Base-by-base conservation (phyloP, 2,888 invertebrate genomes). In the Nephrotoma guestfalica region DNA sequence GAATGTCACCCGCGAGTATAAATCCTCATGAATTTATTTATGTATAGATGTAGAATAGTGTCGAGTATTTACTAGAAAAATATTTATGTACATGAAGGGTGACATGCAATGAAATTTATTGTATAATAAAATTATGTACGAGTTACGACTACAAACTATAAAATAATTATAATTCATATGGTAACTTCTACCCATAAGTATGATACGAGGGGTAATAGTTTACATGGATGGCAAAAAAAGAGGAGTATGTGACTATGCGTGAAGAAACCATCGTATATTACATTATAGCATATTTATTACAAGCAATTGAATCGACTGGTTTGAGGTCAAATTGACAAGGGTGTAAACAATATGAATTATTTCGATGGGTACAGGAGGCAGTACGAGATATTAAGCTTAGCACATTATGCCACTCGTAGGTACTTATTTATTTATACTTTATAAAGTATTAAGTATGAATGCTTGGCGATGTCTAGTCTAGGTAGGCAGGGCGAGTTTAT, bases 1-100 rank as follows among this genome's bases (percentile, higher is more conserved):
- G 42, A 84, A 84, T 84, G 41, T 84, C 84, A 84, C 84, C 84
- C 84, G 84, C 84, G 84, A 84, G 84, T 84, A 84, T 41, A 84
- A 71, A 71, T 71, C 71, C 71, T 71, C 71, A 15, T 15, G 6
- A 57, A 15, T 30, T 30, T 15, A 57, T 6, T 57, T 30, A 57
- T 57, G 15, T 57, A 15, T 57, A n/a, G n/a, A n/a, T n/a, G n/a
- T n/a, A n/a, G 15, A 30, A 30, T 30, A 30, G 30, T 30, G 30
- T 30, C 15, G 5, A 57, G 7, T 15, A 51, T 51, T 9, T 47
- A 47, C 11, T 47, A 9, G 47, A 30, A 30, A 30, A 30, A 30
- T 2, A 30, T 30, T 30, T 51, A 4, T 15, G 7, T 51, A 51
- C 15, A 51, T 51, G 51, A 51, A 51, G 51, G 51, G 51, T 9